phyloP scores from a whole-genome alignment of 2,113 vertebrate genomes.

The Corythornis cristatus region DNA sequence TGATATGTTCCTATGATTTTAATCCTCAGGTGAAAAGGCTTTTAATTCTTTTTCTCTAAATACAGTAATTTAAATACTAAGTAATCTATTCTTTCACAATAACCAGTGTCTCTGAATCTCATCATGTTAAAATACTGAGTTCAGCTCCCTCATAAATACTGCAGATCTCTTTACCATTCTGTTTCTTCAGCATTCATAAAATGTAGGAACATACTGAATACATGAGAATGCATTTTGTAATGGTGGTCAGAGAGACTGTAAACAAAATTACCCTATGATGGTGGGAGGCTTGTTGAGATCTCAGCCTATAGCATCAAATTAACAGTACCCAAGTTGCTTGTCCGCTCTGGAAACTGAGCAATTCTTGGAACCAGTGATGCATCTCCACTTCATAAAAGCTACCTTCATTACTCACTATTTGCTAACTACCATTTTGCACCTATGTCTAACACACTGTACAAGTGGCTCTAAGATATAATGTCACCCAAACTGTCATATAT shows the following conservation, averaged over 20 bases:
- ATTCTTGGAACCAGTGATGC: not conserved
- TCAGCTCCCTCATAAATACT: not conserved
- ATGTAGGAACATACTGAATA: not conserved
- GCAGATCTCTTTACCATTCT: not conserved
- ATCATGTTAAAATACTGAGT: not conserved
- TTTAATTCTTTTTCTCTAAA: not conserved
- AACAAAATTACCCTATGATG: not conserved
- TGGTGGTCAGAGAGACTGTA: not conserved
- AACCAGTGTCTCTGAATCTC: not conserved
- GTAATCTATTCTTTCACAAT: not conserved
- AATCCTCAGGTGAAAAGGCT: not conserved
- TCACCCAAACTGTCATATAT: not conserved
- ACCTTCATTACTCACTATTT: not conserved
- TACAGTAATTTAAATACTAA: not conserved
- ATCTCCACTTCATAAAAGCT: not conserved
- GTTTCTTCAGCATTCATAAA: not conserved
- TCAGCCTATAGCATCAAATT: not conserved
- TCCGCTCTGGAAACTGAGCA: not conserved
- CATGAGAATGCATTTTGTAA: not conserved
- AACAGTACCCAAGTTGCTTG: fast-evolving
- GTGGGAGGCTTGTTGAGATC: not conserved
- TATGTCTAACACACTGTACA: not conserved
- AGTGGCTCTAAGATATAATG: fast-evolving
- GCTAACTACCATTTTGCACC: not conserved
- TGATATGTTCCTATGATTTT: not conserved